phyloP scores from a whole-genome alignment of 2,888 invertebrate species.

The Drosophila greeni region DNA sequence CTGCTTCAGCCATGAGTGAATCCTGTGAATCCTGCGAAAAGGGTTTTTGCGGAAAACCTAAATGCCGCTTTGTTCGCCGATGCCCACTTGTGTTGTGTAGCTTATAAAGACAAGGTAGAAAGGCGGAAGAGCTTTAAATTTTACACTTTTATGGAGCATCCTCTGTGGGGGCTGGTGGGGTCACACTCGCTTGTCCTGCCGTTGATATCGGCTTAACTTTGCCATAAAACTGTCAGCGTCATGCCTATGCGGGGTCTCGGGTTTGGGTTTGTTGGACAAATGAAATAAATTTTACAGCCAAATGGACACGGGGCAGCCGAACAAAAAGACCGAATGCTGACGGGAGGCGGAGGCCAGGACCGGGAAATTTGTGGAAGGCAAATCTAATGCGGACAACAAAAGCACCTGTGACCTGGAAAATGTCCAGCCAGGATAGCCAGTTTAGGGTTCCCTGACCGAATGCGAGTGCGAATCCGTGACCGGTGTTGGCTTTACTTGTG shows the following conservation, averaged over 20 bases:
- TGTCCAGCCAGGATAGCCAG: slow-evolving; percentile 33
- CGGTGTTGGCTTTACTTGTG: slow-evolving; percentile 17
- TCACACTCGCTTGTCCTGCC: slow-evolving; percentile 62
- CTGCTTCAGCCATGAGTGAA: slow-evolving; percentile 71
- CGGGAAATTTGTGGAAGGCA: slow-evolving; percentile 62
- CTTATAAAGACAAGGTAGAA: slow-evolving; percentile 51
- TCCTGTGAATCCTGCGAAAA: slow-evolving; percentile 59
- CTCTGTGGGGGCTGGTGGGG: slow-evolving; percentile 35
- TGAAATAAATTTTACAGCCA: slow-evolving; percentile 74
- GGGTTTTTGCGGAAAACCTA: slow-evolving; percentile 60
- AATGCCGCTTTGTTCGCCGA: slow-evolving; percentile 63
- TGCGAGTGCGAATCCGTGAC: slow-evolving; percentile 13
- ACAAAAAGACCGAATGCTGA: slow-evolving; percentile 53
- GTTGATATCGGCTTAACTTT: slow-evolving; percentile 74
- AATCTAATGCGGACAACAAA: slow-evolving; percentile 71
- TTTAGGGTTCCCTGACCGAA: slow-evolving; percentile 20
- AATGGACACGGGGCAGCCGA: slow-evolving; percentile 55
- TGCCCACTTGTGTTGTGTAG: slow-evolving; percentile 64
- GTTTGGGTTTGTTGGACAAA: slow-evolving; percentile 47
- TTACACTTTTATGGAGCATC: slow-evolving; percentile 62
- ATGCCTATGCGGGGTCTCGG: slow-evolving; percentile 58
- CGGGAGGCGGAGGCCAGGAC: background rate
- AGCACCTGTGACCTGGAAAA: slow-evolving; percentile 74
- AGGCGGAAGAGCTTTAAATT: slow-evolving; percentile 65
- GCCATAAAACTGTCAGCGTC: slow-evolving; percentile 73